These are phyloP conservation scores for Malurus melanocephalus DNA, from an alignment of 2,113 vertebrate genomes.

Conservation along the genomic window DNA sequence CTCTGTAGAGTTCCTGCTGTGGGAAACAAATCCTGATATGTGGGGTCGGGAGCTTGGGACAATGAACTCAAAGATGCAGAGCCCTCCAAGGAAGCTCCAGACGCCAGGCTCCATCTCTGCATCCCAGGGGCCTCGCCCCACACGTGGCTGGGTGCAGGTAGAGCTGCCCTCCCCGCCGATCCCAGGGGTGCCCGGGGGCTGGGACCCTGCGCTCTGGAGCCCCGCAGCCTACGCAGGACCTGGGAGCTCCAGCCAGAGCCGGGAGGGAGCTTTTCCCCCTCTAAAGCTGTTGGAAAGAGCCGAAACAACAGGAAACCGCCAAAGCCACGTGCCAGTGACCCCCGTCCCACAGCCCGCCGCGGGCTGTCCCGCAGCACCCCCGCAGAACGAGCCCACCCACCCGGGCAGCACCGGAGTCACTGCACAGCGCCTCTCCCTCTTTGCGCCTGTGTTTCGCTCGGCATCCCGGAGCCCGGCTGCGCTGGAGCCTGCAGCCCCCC, in stretches of 20 bases:
- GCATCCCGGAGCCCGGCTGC: no score
- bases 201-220: background rate
- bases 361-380: background rate
- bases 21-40: fast-evolving
- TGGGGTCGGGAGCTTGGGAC: fast-evolving
- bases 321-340: background rate
- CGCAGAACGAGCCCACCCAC: background rate
- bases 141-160: background rate
- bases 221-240: background rate
- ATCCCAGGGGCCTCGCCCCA: background rate
- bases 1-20: background rate
- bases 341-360: background rate
- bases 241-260: background rate
- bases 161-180: fast-evolving
- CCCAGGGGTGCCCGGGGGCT: background rate
- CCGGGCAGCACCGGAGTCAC: background rate
- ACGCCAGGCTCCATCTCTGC: background rate
- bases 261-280: background rate
- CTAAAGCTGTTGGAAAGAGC: background rate
- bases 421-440: background rate
- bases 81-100: background rate
- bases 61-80: background rate
- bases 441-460: fast-evolving
- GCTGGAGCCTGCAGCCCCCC: background rate
- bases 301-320: background rate